Evolutionary conservation across 2,113 vertebrate species (phyloP).

Genomic region (Casuarius casuarius): DNA sequence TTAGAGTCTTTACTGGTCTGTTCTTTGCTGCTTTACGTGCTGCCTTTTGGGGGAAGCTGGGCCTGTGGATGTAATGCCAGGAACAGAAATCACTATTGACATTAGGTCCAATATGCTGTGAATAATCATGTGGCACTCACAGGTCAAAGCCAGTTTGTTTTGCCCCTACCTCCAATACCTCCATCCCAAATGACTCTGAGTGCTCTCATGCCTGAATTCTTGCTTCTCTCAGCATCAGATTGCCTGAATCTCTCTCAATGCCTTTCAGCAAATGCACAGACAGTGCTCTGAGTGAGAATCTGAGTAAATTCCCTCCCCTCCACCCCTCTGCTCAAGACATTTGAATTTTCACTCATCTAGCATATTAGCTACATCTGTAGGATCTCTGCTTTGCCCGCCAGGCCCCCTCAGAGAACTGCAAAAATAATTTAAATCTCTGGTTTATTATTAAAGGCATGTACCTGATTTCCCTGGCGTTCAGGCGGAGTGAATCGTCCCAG

Average conservation of each 20-base stretch:
- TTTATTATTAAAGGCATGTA: constrained; percentile 62
- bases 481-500: background rate
- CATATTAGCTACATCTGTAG: background rate
- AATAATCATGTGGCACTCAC: accelerated
- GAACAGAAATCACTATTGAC: background rate
- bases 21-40: background rate
- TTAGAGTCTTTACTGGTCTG: background rate
- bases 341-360: background rate
- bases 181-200: background rate
- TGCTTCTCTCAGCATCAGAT: background rate
- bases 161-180: background rate
- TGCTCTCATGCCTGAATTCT: background rate
- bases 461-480: constrained; percentile 3
- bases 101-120: background rate
- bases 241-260: background rate
- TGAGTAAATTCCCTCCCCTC: background rate
- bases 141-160: background rate
- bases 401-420: constrained; percentile 2
- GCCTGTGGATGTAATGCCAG: background rate
- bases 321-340: background rate
- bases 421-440: constrained; percentile 40
- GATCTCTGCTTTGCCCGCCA: background rate
- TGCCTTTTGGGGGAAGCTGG: background rate
- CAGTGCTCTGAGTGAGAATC: background rate
- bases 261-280: background rate